Base-by-base conservation (phyloP, 2,797 vertebrate species). In the Paratrypauchen microcephalus region DNA sequence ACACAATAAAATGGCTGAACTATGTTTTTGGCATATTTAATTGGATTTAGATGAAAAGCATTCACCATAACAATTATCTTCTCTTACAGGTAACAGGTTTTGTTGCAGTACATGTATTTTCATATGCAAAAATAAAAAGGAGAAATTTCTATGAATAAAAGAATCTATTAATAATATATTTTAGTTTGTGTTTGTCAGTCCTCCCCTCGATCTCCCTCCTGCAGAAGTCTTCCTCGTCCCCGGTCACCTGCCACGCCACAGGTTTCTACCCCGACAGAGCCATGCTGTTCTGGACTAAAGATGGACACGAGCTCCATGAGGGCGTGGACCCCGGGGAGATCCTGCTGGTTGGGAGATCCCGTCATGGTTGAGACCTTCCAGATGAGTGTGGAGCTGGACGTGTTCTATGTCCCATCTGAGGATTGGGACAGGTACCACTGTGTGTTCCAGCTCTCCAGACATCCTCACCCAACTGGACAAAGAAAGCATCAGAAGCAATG, bases 181-280 rank as follows among this genome's bases (percentile, higher is more conserved):
- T 41, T 41, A 41, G 15, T 45, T 45, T 15, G 13, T 45, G 41
- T 45, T 45, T 45, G 41, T 45, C 72, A 88, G 84, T 56, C 0
- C 58, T 50, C 52, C 87, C 85, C 39, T 21, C 57, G 48, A 69
- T 82, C 30, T 73, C 54, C 54, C 45, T 88, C 52, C 15, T 78
- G 7, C 78, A 83, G 55, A 77, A 77, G 64, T 23, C 23, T 68
- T 26, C 69, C 1, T 71, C 72, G 16, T 83, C 83, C 58, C 2
- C 39, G 32, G 66, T 87, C 50, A 28, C 4, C 61, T 91, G 89
- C 83, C 41, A 76, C 26, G 86, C 76, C 66, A 74, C 88, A 45
- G 82, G 84, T 18, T 92, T 91, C 80, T 88, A 83, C 80, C 87
- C 90, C 2, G 24, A 50, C 0, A 63, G 19, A 19, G 72, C 84